phyloP scores from a whole-genome alignment of 2,113 vertebrate genomes.

The Gnathonemus echidnorhynchus region DNA sequence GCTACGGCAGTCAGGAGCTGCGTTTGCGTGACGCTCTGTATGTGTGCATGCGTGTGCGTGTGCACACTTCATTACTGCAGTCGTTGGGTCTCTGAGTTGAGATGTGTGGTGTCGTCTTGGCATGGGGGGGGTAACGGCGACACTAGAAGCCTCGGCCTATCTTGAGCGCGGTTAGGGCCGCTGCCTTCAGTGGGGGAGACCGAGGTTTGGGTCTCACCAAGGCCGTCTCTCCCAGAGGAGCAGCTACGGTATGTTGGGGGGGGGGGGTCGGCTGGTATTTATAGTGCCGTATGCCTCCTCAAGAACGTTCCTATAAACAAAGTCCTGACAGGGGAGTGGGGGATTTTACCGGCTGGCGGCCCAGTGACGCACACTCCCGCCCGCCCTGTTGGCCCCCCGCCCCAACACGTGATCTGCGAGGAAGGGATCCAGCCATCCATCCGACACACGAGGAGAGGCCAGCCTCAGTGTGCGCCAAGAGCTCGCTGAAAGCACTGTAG shows the following conservation, averaged over 20 bases:
- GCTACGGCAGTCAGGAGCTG: not conserved
- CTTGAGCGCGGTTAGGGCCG: not conserved
- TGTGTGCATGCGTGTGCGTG: not conserved
- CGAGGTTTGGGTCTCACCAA: not conserved
- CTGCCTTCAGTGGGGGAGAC: not conserved
- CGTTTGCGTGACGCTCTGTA: constrained; percentile 19
- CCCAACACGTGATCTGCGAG: not conserved
- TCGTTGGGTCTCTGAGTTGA: not conserved
- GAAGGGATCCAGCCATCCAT: not conserved
- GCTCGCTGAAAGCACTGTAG: not conserved
- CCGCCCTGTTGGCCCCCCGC: constrained; percentile 6
- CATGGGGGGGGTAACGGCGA: not conserved
- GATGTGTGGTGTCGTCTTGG: not conserved
- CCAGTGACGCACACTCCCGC: constrained; percentile 25
- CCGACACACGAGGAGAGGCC: not conserved
- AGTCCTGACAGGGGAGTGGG: not conserved
- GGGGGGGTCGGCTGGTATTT: not conserved
- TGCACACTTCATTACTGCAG: not conserved
- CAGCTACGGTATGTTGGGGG: not conserved
- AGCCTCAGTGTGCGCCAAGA: no score
- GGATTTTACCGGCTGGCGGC: constrained; percentile 32
- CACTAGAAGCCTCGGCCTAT: not conserved
- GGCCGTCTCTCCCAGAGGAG: not conserved
- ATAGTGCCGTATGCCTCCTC: not conserved
- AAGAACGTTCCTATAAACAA: constrained; percentile 3